These are phyloP conservation scores for Alloplasta piceator DNA, from an alignment of 2,888 invertebrate species.

Conservation along the genomic window DNA sequence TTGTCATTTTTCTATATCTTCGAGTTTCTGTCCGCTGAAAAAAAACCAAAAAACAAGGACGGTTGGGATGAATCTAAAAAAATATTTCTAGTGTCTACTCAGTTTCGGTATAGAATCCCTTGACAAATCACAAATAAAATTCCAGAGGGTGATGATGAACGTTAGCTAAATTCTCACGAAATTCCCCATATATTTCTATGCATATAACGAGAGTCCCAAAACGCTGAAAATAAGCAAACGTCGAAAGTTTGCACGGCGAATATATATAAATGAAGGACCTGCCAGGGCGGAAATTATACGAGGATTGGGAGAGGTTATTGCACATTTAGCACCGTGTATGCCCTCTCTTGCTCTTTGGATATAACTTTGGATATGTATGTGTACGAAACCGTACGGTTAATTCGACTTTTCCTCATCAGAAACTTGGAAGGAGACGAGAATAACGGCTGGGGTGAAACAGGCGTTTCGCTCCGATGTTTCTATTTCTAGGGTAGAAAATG, in stretches of 20 bases:
- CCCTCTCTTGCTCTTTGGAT: background rate
- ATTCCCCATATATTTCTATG: background rate
- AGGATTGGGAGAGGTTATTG: background rate
- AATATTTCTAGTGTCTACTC: no score
- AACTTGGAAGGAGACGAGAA: background rate
- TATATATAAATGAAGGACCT: background rate
- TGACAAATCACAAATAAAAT: no score
- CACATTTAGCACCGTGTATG: no score
- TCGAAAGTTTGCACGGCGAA: constrained; percentile 25
- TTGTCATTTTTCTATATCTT: no score
- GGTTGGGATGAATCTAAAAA: no score
- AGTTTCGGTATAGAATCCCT: no score
- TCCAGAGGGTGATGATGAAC: no score
- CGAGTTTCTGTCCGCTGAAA: no score
- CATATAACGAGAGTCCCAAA: background rate
- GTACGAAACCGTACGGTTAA: background rate
- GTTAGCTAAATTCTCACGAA: no score
- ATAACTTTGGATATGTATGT: constrained; percentile 7
- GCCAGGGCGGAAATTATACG: constrained; percentile 9
- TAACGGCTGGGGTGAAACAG: constrained; percentile 16
- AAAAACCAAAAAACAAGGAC: no score
- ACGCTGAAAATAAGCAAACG: constrained; percentile 25
- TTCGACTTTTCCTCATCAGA: constrained; percentile 18
- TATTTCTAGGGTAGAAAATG: constrained; percentile 30
- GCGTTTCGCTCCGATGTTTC: constrained; percentile 4